Percentiles rank a stretch among this genome's conserved stretches.
Conservation (phyloP, 2,888 invertebrate species). For the Syritta pipiens region DNA sequence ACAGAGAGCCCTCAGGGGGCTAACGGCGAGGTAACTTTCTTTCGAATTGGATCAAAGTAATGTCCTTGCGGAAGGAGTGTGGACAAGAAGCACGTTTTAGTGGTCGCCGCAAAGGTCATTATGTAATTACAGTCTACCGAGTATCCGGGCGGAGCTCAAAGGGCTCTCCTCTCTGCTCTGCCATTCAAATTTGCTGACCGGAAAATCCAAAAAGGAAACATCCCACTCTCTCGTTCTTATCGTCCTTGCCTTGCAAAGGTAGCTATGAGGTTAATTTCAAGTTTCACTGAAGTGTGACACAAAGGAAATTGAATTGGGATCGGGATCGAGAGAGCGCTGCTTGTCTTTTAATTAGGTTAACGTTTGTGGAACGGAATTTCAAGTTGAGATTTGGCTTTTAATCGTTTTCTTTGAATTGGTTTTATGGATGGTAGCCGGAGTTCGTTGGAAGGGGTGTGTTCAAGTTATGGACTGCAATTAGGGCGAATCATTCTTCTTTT, state of each 20-base stretch:
- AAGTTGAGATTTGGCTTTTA: too few relatives aligned
- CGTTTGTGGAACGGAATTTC: too few relatives aligned
- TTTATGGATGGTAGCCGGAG: too few relatives aligned
- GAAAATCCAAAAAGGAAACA: constrained; percentile 28
- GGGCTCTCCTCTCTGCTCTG: too few relatives aligned
- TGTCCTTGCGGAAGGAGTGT: constrained; percentile 9
- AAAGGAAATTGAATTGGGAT: constrained; percentile 60
- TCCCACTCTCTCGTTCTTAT: neutral
- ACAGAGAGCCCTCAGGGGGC: constrained; percentile 6
- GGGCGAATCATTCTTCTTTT: too few relatives aligned
- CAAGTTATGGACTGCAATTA: too few relatives aligned
- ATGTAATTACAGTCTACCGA: constrained; percentile 45
- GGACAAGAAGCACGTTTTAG: constrained; percentile 17
- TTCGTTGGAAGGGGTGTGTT: too few relatives aligned
- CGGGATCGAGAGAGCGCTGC: too few relatives aligned
- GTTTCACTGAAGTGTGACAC: constrained; percentile 48
- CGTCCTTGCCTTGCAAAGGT: neutral
- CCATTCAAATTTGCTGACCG: constrained; percentile 55
- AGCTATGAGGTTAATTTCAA: constrained; percentile 38
- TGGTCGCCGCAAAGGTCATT: constrained; percentile 53
- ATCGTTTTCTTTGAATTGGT: too few relatives aligned
- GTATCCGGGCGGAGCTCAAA: constrained; percentile 23
- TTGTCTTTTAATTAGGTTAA: constrained; percentile 52
- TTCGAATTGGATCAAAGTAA: constrained; percentile 19
- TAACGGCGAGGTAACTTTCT: neutral